Evolutionary conservation across 1,140 invertebrate species (phyloP), one percentile per base, ranked within the genome.

Genomic region (Thaumetopoea pityocampa): DNA sequence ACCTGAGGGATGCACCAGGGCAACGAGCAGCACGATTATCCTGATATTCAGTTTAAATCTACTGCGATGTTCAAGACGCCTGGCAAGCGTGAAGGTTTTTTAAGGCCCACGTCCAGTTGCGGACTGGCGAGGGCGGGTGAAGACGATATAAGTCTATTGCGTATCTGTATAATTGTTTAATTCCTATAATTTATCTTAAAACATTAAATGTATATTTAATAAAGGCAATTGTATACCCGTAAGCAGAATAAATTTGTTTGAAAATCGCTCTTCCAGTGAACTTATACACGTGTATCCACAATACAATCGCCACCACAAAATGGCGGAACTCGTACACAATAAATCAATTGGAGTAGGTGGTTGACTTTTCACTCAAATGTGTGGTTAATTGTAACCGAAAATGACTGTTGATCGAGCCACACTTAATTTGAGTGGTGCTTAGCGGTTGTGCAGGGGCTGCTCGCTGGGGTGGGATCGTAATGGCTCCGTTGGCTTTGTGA

Each of bases 341-440:
- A 84, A 84, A 84, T 84, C 80, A 84, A 84, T 84, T 81, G 74
- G 69, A 81, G 80, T 84, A 76, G 79, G 77, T 81, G 77, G 80
- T 84, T 84, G 80, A 84, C 80, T 84, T 83, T 84, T 84, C 74
- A 84, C 80, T 84, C 77, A 80, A 83, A 84, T 78, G 80, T 79
- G 80, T 84, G 77, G 80, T 84, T 84, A 84, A 84, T 84, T 84
- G 80, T 81, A 81, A 81, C 80, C 80, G 77, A 84, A 82, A 84
- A 84, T 84, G 72, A 81, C 72, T 84, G 80, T 84, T 81, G 80
- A 84, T 84, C 80, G 74, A 81, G 73, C 68, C 65, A 71, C 80
- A 81, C 77, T 84, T 84, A 80, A 84, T 84, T 79, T 81, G 77
- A 84, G 80, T 84, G 80, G 74, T 76, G 67, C 67, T 67, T 64